Base-by-base conservation (phyloP, 2,888 invertebrate species). In the Drosophila algonquin region DNA sequence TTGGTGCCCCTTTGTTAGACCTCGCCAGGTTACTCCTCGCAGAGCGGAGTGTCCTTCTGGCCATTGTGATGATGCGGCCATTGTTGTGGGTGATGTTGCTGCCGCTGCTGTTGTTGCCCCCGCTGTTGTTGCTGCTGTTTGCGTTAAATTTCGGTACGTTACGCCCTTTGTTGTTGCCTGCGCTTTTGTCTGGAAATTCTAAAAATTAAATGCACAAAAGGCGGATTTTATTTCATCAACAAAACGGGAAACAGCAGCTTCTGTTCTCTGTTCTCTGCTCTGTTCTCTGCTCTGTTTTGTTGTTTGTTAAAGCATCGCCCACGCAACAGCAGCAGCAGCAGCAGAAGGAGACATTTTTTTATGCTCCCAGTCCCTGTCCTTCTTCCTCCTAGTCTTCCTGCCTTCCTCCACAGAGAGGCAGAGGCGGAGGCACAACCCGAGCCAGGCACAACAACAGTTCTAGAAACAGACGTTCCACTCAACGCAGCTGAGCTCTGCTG, bases 171-270 rank as follows among this genome's bases (percentile, higher is more conserved):
- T 87, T 84, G 88, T 71, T 86, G 86, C 83, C 84, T 79, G 77
- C 77, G 89, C 84, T 79, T 72, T 85, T 88, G 84, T 88, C 86
- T 81, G 69, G 58, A 82, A 65, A 81, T 88, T 87, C 85, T 76
- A 81, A 89, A 81, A 89, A 89, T 88, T 87, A 87, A 89, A 89
- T 89, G 85, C 87, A 89, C 89, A 89, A 89, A 88, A 89, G 89
- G 81, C 81, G 89, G 85, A 86, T 86, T 86, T 89, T 81, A 85
- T 85, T 89, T 87, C 87, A 87, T 84, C 87, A 89, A 85, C 83
- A 80, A 80, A 85, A 80, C 89, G 87, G 82, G 87, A 89, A 89
- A 77, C 85, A 74, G 86, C 85, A 87, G 87, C 89, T 89, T 89
- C 85, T 85, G 83, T 89, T 89, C 89, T 3, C 21, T 21, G 21